Conservation (phyloP, 2,888 invertebrate genomes). For the Stenoptilia bipunctidactyla region DNA sequence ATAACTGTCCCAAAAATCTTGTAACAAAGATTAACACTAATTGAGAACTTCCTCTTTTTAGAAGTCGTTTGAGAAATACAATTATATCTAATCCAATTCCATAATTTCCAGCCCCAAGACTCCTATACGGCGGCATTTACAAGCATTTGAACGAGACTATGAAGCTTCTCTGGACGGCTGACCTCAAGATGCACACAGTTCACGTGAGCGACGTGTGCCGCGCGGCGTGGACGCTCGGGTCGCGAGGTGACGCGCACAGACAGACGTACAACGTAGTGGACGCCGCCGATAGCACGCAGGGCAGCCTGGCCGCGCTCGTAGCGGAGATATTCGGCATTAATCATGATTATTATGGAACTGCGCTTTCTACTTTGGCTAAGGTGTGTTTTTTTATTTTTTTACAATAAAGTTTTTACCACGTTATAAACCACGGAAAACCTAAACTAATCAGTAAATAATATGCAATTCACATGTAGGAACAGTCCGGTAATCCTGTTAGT, state of each 20-base stretch:
- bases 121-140: conserved; percentile 90
- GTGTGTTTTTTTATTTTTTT: conserved; percentile 53
- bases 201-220: conserved; percentile 88
- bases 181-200: conserved; percentile 88
- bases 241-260: conserved; percentile 54
- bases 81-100: no score
- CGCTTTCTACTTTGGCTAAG: conserved; percentile 85
- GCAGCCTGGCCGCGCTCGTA: conserved; percentile 83
- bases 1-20: no score
- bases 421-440: no score
- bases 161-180: conserved; percentile 91
- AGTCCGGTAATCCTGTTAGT: no score
- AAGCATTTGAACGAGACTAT: conserved; percentile 90
- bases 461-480: no score
- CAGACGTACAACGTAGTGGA: conserved; percentile 89
- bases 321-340: conserved; percentile 88
- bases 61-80: no score
- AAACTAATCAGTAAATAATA: no score
- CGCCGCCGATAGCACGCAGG: conserved; percentile 86
- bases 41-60: no score
- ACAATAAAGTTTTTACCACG: no score
- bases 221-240: conserved; percentile 83
- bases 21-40: no score
- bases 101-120: conserved; percentile 80
- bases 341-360: conserved; percentile 88